Percentiles rank a stretch among this genome's conserved stretches.
Conservation (phyloP, 30 jellyfish, hydroid and myxozoan genomes). For the Aurelia sp. region DNA sequence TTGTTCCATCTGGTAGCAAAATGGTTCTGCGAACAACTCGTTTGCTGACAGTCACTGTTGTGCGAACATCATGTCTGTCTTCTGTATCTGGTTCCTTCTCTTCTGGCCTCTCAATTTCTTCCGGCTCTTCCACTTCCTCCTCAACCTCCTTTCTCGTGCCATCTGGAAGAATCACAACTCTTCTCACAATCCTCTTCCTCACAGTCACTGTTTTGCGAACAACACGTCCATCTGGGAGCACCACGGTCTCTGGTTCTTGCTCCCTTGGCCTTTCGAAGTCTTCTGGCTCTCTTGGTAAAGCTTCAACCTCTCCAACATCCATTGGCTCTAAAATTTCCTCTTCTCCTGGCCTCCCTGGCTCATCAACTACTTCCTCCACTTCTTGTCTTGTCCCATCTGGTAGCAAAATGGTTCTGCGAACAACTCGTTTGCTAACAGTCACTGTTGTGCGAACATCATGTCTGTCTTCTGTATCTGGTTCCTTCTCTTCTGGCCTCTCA, state of each 20-base stretch:
- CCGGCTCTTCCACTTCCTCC: conserved; percentile 60
- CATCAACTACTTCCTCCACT: conserved; percentile 53
- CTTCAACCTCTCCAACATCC: conserved; percentile 4
- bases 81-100: background rate
- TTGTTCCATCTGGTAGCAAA: conserved; percentile 77
- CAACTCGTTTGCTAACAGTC: conserved; percentile 31
- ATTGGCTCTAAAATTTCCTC: conserved; percentile 4
- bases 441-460: conserved; percentile 20
- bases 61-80: conserved; percentile 39
- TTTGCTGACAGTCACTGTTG: conserved; percentile 49
- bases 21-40: conserved; percentile 47
- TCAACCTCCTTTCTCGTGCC: conserved; percentile 77
- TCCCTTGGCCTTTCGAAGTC: conserved; percentile 18
- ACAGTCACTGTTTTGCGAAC: conserved; percentile 50
- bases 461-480: conserved; percentile 27
- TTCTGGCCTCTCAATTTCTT: background rate
- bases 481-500: conserved; percentile 12
- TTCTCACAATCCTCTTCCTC: conserved; percentile 52
- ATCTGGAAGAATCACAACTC: conserved; percentile 70
- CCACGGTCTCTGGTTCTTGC: conserved; percentile 14
- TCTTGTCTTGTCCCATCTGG: conserved; percentile 61
- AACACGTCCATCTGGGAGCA: conserved; percentile 20
- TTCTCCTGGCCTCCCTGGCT: conserved; percentile 12
- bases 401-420: conserved; percentile 32
- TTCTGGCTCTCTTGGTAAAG: background rate